Percentiles rank a stretch among this genome's conserved stretches.
Evolutionary conservation across 64 coral and sea anemone species (phyloP).

Genomic region (Trachythela sp.): DNA sequence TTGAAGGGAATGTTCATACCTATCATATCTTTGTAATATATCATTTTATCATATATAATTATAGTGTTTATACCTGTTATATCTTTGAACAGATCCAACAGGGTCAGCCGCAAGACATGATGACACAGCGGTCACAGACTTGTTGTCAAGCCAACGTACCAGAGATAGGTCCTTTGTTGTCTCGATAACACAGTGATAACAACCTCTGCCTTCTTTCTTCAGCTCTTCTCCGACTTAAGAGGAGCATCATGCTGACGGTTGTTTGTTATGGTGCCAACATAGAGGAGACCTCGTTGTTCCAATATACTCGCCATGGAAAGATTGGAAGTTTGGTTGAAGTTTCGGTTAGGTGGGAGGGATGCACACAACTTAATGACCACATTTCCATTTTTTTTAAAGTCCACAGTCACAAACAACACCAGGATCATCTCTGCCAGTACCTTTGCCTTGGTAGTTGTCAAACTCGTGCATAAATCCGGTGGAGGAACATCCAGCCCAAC

Average conservation of each 20-base stretch:
- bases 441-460: too few relatives aligned
- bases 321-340: neutral
- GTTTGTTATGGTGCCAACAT: neutral
- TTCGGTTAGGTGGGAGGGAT: too few relatives aligned
- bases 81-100: neutral
- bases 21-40: too few relatives aligned
- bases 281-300: neutral
- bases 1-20: too few relatives aligned
- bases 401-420: neutral
- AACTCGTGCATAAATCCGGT: neutral
- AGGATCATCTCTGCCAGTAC: slow-evolving; percentile 21
- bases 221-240: neutral
- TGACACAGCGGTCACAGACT: neutral
- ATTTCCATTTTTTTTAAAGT: neutral
- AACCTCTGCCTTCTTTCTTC: neutral
- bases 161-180: neutral
- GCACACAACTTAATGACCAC: neutral
- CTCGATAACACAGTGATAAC: neutral
- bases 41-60: too few relatives aligned
- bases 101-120: neutral
- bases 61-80: neutral
- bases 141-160: neutral
- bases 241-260: neutral
- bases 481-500: neutral
- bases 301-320: neutral